Evolutionary conservation across 2,888 invertebrate genomes (phyloP), one percentile per base, ranked within the genome.

Genomic region (Lordiphosa andalusiaca): DNA sequence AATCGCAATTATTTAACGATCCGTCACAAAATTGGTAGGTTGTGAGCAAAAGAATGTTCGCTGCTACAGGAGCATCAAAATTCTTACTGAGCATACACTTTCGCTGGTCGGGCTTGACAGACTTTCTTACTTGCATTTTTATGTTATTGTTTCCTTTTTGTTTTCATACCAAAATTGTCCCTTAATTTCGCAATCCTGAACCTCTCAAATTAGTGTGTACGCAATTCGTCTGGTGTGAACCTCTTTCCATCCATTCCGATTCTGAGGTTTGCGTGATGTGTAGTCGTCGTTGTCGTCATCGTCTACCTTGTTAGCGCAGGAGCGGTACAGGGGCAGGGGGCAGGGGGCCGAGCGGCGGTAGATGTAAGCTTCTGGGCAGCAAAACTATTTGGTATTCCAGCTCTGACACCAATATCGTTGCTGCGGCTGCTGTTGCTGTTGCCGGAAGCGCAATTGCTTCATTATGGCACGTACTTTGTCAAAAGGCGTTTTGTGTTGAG

Each of bases 381-480:
- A 42, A 38, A 65, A 75, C 61, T 81, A 73, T 71, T 78, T 78
- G 71, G 84, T 84, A 78, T 78, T 82, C 77, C 67, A 81, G 63
- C 67, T 71, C 67, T 76, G 77, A 81, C 81, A 47, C 56, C 66
- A 50, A 16, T 46, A 55, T 46, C 21, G 41, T 23, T 23, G 35
- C 40, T 36, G 35, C 25, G 47, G 56, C 51, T 66, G 54, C 56
- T 48, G 57, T 49, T 54, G 49, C 47, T 65, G 76, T 81, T 86
- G 84, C 87, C 85, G 85, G 85, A 86, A 85, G 86, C 85, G 70
- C 84, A 85, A 85, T 86, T 76, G 86, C 86, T 86, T 86, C 85
- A 83, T 86, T 86, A 81, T 83, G 85, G 86, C 84, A 85, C 86
- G 86, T 85, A 86, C 77, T 85, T 87, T 83, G 86, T 86, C 87